Evolutionary conservation across 1,140 invertebrate species (phyloP).

Genomic region (Acyrthosiphon pisum): DNA sequence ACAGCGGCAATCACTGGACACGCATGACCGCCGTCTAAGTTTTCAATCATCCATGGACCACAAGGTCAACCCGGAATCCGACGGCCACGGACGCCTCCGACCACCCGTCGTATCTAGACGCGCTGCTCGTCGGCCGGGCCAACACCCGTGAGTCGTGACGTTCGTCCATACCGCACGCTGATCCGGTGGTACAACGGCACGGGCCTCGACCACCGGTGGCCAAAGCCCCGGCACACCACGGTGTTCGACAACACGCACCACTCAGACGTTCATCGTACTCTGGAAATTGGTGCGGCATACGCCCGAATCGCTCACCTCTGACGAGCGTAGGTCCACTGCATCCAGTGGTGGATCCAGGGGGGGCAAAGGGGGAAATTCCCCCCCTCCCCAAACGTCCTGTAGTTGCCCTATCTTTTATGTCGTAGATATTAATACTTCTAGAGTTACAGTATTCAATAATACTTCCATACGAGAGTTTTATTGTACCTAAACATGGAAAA

Average conservation of each 20-base stretch:
- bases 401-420: too few species aligned
- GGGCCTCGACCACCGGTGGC: background rate
- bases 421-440: too few species aligned
- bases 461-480: too few species aligned
- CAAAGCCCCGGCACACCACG: constrained; percentile 60
- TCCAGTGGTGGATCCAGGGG: too few species aligned
- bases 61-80: background rate
- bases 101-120: background rate
- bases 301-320: too few species aligned
- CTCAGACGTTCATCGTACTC: constrained; percentile 49
- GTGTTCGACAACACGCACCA: constrained; percentile 69
- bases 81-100: background rate
- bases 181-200: background rate
- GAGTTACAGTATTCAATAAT: too few species aligned
- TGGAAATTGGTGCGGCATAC: constrained; percentile 62
- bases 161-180: background rate
- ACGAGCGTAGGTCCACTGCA: constrained; percentile 62
- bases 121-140: background rate
- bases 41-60: background rate
- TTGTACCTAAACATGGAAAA: too few species aligned
- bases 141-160: background rate
- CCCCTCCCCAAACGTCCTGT: too few species aligned
- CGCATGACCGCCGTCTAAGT: background rate
- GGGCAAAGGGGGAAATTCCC: too few species aligned
- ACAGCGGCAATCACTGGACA: background rate